phyloP scores from a whole-genome alignment of 2,888 invertebrate genomes.

The Drosophila suboccidentalis region DNA sequence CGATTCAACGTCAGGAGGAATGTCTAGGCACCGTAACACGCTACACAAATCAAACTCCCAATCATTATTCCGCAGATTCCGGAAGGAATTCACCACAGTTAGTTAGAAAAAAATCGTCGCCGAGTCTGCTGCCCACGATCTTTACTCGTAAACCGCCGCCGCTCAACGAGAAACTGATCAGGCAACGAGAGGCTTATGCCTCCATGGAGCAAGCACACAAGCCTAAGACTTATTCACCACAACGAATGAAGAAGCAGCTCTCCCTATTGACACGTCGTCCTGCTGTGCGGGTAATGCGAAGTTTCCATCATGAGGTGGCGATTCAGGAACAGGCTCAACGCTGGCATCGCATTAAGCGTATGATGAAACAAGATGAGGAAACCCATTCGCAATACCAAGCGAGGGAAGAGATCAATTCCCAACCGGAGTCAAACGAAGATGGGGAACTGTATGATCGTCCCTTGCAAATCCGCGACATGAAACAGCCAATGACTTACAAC shows the following conservation, averaged over 20 bases:
- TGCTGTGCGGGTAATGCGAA: background rate
- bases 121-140: background rate
- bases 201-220: background rate
- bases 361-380: background rate
- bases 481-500: too few species aligned
- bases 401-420: background rate
- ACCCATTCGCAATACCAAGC: background rate
- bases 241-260: conserved; percentile 2
- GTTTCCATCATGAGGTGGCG: background rate
- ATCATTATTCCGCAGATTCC: too few species aligned
- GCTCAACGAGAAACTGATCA: background rate
- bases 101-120: background rate
- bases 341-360: conserved; percentile 13
- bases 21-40: background rate
- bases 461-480: background rate
- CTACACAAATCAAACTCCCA: background rate
- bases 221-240: conserved; percentile 1
- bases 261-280: conserved; percentile 25
- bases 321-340: conserved; percentile 10
- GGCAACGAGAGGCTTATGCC: conserved; percentile 4
- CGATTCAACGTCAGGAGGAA: conserved; percentile 13
- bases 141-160: conserved; percentile 9
- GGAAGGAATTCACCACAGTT: background rate
- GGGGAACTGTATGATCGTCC: background rate
- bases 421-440: background rate